phyloP scores from a whole-genome alignment of 2,797 vertebrate genomes.

The Chrosomus eos region DNA sequence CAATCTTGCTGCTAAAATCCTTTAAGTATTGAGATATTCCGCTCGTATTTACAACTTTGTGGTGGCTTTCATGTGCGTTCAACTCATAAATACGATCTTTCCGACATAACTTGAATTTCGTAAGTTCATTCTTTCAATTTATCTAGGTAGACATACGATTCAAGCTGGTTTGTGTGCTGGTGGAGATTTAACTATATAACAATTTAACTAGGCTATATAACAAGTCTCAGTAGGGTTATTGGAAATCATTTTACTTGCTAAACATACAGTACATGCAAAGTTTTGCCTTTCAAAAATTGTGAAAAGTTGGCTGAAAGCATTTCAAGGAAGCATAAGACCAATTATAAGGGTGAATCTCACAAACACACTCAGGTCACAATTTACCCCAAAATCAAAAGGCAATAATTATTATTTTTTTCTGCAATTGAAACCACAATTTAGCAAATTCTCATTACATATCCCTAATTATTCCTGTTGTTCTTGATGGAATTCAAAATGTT shows the following conservation, averaged over 20 bases:
- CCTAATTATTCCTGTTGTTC: background rate
- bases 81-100: background rate
- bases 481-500: background rate
- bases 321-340: background rate
- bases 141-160: background rate
- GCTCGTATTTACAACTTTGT: background rate
- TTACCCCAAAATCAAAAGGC: too few species aligned
- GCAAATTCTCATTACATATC: background rate
- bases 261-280: background rate
- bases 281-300: background rate
- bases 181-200: background rate
- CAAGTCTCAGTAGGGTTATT: background rate
- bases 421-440: background rate
- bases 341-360: background rate
- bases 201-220: background rate
- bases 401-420: too few species aligned
- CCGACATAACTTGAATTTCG: background rate
- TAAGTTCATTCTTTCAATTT: background rate
- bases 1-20: background rate
- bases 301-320: background rate
- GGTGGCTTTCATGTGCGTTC: too few species aligned
- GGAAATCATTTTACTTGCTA: background rate
- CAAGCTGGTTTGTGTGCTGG: conserved; percentile 28
- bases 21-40: background rate
- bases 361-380: background rate